phyloP scores from a whole-genome alignment of 2,797 vertebrate species.

The Cichlasoma orientale region DNA sequence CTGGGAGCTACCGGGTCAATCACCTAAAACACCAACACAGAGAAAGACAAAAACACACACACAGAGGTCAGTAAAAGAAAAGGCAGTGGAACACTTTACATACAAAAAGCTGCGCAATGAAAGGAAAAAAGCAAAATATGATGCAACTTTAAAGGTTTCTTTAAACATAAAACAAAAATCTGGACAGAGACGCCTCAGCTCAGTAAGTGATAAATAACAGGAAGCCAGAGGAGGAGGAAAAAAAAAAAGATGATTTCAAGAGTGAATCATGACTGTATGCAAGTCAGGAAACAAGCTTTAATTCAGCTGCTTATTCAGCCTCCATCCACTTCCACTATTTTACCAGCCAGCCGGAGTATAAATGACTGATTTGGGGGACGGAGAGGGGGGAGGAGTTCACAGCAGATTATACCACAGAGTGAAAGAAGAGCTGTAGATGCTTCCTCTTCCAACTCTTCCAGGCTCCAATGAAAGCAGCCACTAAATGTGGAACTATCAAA shows the following conservation, averaged over 20 bases:
- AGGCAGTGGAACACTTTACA: not conserved
- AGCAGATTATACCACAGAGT: not conserved
- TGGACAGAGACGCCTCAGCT: not conserved
- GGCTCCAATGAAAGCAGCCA: no score
- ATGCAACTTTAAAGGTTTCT: not conserved
- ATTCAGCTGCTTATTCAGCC: conserved; percentile 21
- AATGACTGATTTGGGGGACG: not conserved
- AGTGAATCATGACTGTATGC: conserved; percentile 5
- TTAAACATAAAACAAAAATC: conserved; percentile 1
- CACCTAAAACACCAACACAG: conserved; percentile 79
- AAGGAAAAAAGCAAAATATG: conserved; percentile 37
- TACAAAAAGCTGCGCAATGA: conserved; percentile 35
- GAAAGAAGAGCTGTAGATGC: not conserved
- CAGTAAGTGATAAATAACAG: not conserved
- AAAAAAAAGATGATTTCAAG: conserved; percentile 11
- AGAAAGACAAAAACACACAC: not conserved
- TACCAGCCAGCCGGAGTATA: conserved; percentile 41
- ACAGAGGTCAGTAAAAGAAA: conserved; percentile 15
- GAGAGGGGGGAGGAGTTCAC: not conserved
- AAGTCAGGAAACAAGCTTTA: conserved; percentile 3
- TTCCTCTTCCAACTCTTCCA: not conserved
- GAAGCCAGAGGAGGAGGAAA: not conserved
- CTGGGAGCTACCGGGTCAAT: conserved; percentile 96
- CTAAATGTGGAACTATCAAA: no score
- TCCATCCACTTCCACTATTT: conserved; percentile 26